Evolutionary conservation across 2,797 vertebrate genomes (phyloP).

Genomic region (Anguilla marmorata): DNA sequence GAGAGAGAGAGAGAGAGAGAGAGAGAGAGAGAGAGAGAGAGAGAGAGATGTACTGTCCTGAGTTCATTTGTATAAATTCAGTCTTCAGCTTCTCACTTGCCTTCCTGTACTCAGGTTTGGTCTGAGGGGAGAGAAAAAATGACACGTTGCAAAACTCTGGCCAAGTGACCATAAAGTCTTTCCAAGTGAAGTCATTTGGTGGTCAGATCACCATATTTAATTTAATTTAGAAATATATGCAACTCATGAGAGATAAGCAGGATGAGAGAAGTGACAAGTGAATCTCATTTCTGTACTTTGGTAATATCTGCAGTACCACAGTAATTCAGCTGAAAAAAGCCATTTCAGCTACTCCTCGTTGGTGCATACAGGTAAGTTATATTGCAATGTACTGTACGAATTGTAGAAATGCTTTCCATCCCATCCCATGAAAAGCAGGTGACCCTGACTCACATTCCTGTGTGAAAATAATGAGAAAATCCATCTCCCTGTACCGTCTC

Average conservation of each 20-base stretch:
- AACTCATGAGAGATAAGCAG: background rate
- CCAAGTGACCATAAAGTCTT: background rate
- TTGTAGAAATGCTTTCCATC: background rate
- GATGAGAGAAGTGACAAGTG: no score
- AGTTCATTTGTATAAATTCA: no score
- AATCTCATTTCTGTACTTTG: background rate
- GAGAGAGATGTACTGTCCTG: no score
- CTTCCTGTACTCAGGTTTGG: background rate
- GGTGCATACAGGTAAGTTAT: background rate
- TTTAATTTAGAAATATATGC: background rate
- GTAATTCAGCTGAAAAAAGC: background rate
- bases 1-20: no score
- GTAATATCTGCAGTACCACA: background rate
- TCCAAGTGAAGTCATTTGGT: no score
- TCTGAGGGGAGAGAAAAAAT: background rate
- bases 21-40: no score
- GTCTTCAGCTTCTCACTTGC: no score
- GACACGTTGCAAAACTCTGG: background rate
- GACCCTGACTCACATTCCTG: background rate
- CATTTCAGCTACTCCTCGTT: background rate
- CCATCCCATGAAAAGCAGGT: background rate
- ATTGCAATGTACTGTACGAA: background rate
- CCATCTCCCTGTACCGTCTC: background rate
- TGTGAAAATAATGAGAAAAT: slow-evolving; percentile 13
- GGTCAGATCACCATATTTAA: background rate